Conservation (phyloP, 2,113 vertebrate genomes). For the Sciurus niger region DNA sequence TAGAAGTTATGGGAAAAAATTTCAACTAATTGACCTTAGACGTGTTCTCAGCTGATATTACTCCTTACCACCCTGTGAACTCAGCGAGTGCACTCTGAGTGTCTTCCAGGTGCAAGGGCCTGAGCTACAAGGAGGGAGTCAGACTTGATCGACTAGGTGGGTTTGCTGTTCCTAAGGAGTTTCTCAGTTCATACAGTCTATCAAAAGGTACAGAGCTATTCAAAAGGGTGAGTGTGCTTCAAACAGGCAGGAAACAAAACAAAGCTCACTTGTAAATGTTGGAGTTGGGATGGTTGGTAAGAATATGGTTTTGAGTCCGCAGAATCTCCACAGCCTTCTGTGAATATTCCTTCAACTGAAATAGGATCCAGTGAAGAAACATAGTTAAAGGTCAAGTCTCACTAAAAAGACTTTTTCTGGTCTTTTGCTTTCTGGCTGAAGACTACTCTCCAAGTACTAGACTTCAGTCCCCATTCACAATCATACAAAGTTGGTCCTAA, state of each 20-base stretch:
- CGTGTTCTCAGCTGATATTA: constrained; percentile 11
- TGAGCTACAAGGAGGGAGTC: neutral
- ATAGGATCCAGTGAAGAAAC: constrained; percentile 49
- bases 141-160: neutral
- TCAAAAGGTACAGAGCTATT: neutral
- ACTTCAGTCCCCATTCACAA: neutral
- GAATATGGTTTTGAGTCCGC: constrained; percentile 97
- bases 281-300: constrained; percentile 99
- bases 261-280: constrained; percentile 98
- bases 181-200: neutral
- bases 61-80: neutral
- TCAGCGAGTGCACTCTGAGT: neutral
- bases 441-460: neutral
- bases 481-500: neutral
- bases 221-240: neutral
- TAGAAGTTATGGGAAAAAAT: neutral
- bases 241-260: neutral
- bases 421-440: neutral
- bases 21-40: neutral
- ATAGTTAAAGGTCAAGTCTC: constrained; percentile 43
- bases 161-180: neutral
- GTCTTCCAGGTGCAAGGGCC: neutral
- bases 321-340: constrained; percentile 99
- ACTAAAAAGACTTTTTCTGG: neutral
- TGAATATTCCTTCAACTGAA: constrained; percentile 97